Evolutionary conservation across 2,113 vertebrate genomes (phyloP).

Genomic region (Pontoporia blainvillei): DNA sequence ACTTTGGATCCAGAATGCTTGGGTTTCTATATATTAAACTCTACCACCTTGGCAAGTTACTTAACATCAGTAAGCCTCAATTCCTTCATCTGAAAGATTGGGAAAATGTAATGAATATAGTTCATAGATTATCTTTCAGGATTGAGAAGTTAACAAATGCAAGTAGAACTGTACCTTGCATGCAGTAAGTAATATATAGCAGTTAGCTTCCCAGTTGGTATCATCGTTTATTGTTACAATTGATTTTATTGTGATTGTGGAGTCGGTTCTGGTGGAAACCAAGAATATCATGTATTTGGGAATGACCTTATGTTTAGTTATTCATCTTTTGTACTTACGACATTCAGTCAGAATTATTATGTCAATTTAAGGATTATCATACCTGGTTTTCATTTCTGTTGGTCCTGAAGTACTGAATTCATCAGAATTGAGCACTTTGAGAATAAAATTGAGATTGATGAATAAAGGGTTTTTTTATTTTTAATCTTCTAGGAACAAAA

Average conservation of each 20-base stretch:
- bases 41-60: background rate
- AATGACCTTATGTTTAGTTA: background rate
- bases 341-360: background rate
- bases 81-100: background rate
- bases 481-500: background rate
- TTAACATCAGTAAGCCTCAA: background rate
- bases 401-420: background rate
- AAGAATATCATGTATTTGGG: background rate
- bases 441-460: background rate
- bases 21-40: background rate
- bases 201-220: background rate
- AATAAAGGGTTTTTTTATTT: background rate
- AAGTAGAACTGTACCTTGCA: background rate
- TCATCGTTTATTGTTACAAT: background rate
- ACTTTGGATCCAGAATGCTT: background rate
- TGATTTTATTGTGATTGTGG: background rate
- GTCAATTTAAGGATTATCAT: background rate
- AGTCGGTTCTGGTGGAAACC: background rate
- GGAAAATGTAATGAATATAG: background rate
- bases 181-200: background rate
- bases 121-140: background rate
- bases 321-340: constrained; percentile 6
- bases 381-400: background rate
- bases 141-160: background rate
- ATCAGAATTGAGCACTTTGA: background rate